A percentile compares a stretch with the other conserved stretches of the same genome.
Conservation (phyloP, 2,888 invertebrate species). For the Pristionchus japonicus region DNA sequence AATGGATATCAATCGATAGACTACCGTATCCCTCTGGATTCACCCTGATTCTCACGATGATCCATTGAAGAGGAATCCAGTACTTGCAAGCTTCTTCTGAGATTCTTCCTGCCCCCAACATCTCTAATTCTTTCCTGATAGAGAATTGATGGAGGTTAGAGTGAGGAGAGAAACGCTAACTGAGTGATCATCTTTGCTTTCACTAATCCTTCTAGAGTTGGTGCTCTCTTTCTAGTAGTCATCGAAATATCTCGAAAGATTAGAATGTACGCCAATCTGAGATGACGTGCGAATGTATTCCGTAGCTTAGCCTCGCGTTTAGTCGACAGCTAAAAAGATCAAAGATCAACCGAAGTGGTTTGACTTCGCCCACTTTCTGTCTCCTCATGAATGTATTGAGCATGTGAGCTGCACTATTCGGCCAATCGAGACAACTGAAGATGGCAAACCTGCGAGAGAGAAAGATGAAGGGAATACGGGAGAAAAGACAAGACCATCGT, state of each 20-base stretch:
- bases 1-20: neutral
- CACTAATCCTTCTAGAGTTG: neutral
- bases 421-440: constrained; percentile 45
- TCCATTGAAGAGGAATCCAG: constrained; percentile 47
- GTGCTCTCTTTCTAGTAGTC: neutral
- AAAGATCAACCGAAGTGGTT: neutral
- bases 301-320: constrained; percentile 29
- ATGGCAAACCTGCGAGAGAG: constrained; percentile 29
- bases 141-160: neutral
- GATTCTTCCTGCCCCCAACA: constrained; percentile 10
- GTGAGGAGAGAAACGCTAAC: neutral
- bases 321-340: constrained; percentile 28
- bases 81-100: constrained; percentile 35
- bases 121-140: constrained; percentile 38
- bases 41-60: constrained; percentile 46
- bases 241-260: constrained; percentile 42
- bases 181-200: constrained; percentile 21
- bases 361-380: neutral
- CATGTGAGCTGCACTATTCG: constrained; percentile 37
- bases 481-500: too few species aligned
- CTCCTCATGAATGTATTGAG: constrained; percentile 38
- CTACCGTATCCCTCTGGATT: neutral
- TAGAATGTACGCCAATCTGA: constrained; percentile 43
- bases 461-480: neutral
- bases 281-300: constrained; percentile 40